These are phyloP conservation scores for Austrofundulus limnaeus DNA, from an alignment of 2,113 vertebrate species.

Conservation along the genomic window DNA sequence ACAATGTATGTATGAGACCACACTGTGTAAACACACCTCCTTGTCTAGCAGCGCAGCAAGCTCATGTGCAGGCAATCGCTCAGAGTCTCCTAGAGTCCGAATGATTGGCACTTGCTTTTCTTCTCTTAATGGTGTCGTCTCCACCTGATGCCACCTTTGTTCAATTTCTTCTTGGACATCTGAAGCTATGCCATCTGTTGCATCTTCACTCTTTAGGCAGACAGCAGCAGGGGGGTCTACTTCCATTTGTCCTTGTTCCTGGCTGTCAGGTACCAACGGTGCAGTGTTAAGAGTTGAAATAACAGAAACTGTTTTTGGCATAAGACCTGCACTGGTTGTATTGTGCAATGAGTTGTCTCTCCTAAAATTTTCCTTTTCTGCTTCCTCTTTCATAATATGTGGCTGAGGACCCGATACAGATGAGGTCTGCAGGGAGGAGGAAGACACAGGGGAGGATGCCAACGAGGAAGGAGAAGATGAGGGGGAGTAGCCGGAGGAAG, in stretches of 20 bases:
- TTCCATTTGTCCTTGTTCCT: conserved; percentile 85
- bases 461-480: conserved; percentile 67
- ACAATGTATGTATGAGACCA: not conserved
- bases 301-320: conserved; percentile 44
- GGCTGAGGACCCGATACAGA: conserved; percentile 46
- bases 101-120: conserved; percentile 94
- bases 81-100: conserved; percentile 77
- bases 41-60: conserved; percentile 88
- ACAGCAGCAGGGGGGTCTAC: conserved; percentile 76
- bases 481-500: conserved; percentile 68
- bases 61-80: conserved; percentile 81
- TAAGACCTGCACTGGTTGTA: conserved; percentile 29
- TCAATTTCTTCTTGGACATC: conserved; percentile 91
- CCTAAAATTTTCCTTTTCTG: conserved; percentile 83
- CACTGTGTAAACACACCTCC: conserved; percentile 80
- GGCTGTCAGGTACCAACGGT: conserved; percentile 24
- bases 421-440: conserved; percentile 57
- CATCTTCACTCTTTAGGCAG: conserved; percentile 27
- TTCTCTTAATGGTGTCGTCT: conserved; percentile 91
- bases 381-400: conserved; percentile 49
- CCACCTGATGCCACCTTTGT: conserved; percentile 96
- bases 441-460: conserved; percentile 64
- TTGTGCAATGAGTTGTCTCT: conserved; percentile 43
- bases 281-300: conserved; percentile 37
- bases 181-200: conserved; percentile 63